phyloP scores from a whole-genome alignment of 2,797 vertebrate species.

The Silurus aristotelis region DNA sequence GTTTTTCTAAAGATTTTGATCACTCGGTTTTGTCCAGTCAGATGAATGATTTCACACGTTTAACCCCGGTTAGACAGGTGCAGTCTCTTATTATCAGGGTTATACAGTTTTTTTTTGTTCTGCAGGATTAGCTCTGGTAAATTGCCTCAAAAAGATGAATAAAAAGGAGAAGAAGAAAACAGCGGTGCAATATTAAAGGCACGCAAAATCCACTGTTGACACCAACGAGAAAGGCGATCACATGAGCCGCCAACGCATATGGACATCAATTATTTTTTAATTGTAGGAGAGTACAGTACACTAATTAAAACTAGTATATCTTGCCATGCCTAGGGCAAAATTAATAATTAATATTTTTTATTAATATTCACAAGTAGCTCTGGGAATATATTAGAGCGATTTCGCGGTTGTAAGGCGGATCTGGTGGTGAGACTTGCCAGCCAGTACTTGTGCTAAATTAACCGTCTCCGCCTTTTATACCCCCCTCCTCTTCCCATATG shows the following conservation, averaged over 20 bases:
- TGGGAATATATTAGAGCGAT: conserved; percentile 99
- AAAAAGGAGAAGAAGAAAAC: background rate
- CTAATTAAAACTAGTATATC: conserved; percentile 99
- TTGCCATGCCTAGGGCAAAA: conserved; percentile 99
- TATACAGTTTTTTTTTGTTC: background rate
- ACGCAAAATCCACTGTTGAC: conserved; percentile 78
- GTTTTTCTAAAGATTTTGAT: conserved; percentile 26
- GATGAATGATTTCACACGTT: conserved; percentile 22
- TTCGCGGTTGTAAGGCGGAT: conserved; percentile 91
- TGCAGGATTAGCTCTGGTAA: conserved; percentile 1
- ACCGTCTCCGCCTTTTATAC: conserved; percentile 65
- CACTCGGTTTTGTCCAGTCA: conserved; percentile 21
- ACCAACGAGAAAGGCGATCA: conserved; percentile 93
- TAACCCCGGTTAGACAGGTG: conserved; percentile 18
- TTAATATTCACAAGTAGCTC: conserved; percentile 99
- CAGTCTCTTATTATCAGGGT: conserved; percentile 28
- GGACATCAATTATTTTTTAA: conserved; percentile 99
- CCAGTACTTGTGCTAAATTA: conserved; percentile 75
- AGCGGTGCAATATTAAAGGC: conserved; percentile 8
- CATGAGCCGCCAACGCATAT: conserved; percentile 88
- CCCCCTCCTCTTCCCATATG: background rate
- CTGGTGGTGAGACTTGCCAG: conserved; percentile 73
- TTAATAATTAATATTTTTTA: conserved; percentile 99
- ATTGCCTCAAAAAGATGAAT: conserved; percentile 14
- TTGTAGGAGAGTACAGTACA: conserved; percentile 99